phyloP scores from a whole-genome alignment of 2,797 vertebrate species.

The Masticophis lateralis region DNA sequence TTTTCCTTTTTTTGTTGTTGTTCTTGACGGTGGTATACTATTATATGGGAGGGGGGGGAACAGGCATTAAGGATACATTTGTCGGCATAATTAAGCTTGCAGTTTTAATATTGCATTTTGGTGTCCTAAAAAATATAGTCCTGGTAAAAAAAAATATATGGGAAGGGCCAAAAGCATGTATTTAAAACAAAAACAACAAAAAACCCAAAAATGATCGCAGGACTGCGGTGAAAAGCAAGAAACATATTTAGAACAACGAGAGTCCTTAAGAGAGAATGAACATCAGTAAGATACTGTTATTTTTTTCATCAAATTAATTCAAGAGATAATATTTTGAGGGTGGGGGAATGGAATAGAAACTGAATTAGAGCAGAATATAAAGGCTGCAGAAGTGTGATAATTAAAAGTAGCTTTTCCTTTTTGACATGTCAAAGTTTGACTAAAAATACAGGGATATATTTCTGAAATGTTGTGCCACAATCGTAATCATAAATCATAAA shows the following conservation, averaged over 20 bases:
- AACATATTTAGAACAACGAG: slow-evolving; percentile 5
- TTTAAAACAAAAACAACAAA: not conserved
- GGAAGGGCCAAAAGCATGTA: not conserved
- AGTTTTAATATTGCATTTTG: slow-evolving; percentile 9
- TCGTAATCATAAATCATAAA: not conserved
- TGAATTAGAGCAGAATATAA: not conserved
- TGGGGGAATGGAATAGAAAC: not conserved
- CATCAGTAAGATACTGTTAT: not conserved
- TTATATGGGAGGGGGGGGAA: not conserved
- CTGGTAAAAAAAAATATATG: not conserved
- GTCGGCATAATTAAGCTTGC: not conserved
- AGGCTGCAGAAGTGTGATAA: not conserved
- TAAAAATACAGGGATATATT: not conserved
- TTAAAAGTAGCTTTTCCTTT: not conserved
- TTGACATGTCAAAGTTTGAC: not conserved
- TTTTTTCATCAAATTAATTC: not conserved
- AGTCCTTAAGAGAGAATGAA: not conserved
- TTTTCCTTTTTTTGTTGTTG: not conserved
- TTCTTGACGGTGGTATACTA: not conserved
- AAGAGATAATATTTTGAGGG: not conserved
- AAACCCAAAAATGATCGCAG: not conserved
- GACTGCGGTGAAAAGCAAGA: not conserved
- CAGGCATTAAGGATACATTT: not conserved
- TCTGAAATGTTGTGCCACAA: not conserved
- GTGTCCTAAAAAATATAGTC: not conserved